Percentiles rank a stretch among this genome's conserved stretches.
phyloP scores from a whole-genome alignment of 2,888 invertebrate species.

The Chymomyza fuscimana region DNA sequence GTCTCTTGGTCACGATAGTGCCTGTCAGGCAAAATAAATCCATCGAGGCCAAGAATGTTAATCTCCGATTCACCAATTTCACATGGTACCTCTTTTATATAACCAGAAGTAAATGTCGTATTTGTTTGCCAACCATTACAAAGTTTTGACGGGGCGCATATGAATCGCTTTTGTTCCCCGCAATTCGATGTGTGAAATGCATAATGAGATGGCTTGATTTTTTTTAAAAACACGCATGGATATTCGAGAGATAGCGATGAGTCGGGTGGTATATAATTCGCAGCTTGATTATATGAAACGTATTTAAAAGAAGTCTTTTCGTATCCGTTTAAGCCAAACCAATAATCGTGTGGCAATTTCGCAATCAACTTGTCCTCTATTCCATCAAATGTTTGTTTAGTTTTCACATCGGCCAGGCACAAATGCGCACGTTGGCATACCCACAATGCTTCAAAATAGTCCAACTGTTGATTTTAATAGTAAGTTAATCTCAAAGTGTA shows the following conservation, averaged over 20 bases:
- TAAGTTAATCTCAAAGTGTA: too few relatives aligned
- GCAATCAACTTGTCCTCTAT: background rate
- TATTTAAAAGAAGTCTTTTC: constrained; percentile 8
- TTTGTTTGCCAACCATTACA: constrained; percentile 25
- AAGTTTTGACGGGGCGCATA: constrained; percentile 18
- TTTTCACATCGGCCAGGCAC: background rate
- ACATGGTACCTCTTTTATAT: background rate
- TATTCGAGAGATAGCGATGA: background rate
- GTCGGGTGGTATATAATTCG: background rate
- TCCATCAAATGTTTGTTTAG: background rate
- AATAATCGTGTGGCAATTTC: background rate
- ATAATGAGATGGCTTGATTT: background rate
- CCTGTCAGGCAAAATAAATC: background rate
- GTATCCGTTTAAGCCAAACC: background rate
- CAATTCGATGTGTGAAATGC: constrained; percentile 21
- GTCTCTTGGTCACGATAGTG: too few relatives aligned
- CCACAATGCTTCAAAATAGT: background rate
- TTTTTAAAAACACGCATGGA: constrained; percentile 29
- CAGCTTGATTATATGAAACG: background rate
- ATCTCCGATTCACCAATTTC: background rate
- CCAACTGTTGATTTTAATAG: background rate
- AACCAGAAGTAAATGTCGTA: background rate
- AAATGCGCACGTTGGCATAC: background rate
- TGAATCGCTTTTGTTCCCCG: background rate
- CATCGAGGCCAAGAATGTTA: constrained; percentile 14